Evolutionary conservation across 2,888 invertebrate genomes (phyloP).

Genomic region (Gisinianus flammeolus): DNA sequence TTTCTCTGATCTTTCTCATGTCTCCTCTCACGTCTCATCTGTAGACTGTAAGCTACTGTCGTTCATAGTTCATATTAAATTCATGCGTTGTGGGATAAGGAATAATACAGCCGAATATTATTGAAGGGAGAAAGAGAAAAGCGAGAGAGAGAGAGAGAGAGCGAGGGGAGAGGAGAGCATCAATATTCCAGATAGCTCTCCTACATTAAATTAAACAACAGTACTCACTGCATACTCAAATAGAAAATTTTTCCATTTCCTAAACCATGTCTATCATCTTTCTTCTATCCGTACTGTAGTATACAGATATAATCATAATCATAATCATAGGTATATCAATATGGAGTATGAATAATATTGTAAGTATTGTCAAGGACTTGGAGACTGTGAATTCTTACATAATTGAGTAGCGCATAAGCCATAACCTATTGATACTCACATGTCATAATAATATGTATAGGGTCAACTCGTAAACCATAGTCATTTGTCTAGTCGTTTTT

Average conservation of each 20-base stretch:
- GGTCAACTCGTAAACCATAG: no score
- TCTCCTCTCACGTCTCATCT: no score
- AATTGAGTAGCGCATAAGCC: neutral
- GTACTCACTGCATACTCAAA: slow-evolving; percentile 7
- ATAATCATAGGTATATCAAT: no score
- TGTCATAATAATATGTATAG: no score
- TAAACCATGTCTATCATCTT: neutral
- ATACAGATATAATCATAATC: no score
- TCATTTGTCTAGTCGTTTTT: no score
- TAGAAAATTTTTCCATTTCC: neutral
- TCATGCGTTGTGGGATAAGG: neutral
- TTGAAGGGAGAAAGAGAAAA: neutral
- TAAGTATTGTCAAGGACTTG: no score
- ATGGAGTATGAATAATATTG: no score
- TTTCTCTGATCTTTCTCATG: no score
- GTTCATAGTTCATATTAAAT: neutral
- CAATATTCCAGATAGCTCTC: slow-evolving; percentile 20
- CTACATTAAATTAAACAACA: slow-evolving; percentile 29
- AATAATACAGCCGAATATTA: neutral
- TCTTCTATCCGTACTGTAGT: neutral
- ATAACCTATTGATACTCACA: neutral
- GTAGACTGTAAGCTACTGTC: neutral
- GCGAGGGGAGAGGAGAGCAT: slow-evolving; percentile 6
- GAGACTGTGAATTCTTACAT: neutral
- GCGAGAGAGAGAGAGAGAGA: neutral